These are phyloP conservation scores for Sibirionetta formosa DNA, from an alignment of 2,797 vertebrate genomes.

Conservation along the genomic window DNA sequence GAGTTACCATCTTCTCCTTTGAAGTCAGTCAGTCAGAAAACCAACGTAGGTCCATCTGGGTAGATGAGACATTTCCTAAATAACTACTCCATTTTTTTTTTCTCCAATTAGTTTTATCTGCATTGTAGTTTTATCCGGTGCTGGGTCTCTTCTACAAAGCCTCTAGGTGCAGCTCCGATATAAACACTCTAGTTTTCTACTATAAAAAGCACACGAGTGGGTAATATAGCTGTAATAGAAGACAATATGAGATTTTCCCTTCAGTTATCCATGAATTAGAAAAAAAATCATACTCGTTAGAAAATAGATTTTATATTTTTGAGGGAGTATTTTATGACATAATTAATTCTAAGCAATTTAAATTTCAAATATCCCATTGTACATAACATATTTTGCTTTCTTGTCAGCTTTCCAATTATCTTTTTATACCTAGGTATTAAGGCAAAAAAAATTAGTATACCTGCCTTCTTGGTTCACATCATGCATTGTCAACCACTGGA, in stretches of 20 bases:
- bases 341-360: neutral
- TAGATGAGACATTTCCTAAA: neutral
- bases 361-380: neutral
- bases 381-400: neutral
- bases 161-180: neutral
- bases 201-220: neutral
- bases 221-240: neutral
- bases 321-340: neutral
- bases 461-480: neutral
- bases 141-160: neutral
- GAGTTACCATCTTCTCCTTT: neutral
- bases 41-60: rapidly evolving
- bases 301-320: neutral
- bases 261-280: neutral
- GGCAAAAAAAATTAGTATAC: neutral
- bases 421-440: neutral
- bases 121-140: neutral
- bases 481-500: neutral
- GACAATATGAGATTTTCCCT: neutral
- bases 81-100: neutral
- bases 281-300: neutral
- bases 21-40: neutral
- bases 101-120: neutral
- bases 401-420: slow-evolving; percentile 15
- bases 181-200: neutral